Percentiles rank a stretch among this genome's conserved stretches.
phyloP scores from a whole-genome alignment of 2,888 invertebrate genomes.

The Leptopterna dolabrata region DNA sequence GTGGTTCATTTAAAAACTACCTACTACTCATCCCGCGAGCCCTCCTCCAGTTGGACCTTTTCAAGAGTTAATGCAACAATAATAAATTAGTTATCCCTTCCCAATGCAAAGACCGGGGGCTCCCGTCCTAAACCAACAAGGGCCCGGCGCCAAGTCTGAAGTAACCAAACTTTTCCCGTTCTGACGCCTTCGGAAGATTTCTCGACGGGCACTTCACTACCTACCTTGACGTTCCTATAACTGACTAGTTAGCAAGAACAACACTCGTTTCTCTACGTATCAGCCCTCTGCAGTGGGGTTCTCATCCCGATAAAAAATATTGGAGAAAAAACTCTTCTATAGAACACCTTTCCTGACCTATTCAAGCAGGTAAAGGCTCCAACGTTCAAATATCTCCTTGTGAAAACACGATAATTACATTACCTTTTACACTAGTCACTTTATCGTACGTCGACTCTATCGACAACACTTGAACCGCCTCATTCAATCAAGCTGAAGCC shows the following conservation, averaged over 20 bases:
- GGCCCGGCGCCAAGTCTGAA: conserved; percentile 40
- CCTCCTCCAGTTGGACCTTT: conserved; percentile 15
- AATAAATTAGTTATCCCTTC: conserved; percentile 40
- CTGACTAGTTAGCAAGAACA: conserved; percentile 38
- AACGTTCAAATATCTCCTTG: not conserved
- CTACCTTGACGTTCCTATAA: conserved; percentile 18
- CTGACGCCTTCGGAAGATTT: not conserved
- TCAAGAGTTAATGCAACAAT: conserved; percentile 47
- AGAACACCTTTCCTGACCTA: not conserved
- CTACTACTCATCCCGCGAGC: conserved; percentile 20
- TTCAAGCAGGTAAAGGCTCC: not conserved
- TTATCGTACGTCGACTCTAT: not conserved
- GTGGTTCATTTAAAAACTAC: conserved; percentile 50
- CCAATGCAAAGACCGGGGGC: not conserved
- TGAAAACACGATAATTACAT: not conserved
- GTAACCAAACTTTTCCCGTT: conserved; percentile 29
- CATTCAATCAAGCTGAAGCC: not conserved
- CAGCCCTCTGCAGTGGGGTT: not conserved
- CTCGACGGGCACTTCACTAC: not conserved
- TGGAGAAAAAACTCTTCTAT: not conserved
- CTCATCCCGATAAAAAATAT: not conserved
- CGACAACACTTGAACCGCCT: not conserved
- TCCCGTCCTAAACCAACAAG: conserved; percentile 22
- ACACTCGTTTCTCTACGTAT: not conserved
- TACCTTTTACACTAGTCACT: not conserved